These are phyloP conservation scores for Rhingia campestris DNA, from an alignment of 2,888 invertebrate species.

Conservation along the genomic window DNA sequence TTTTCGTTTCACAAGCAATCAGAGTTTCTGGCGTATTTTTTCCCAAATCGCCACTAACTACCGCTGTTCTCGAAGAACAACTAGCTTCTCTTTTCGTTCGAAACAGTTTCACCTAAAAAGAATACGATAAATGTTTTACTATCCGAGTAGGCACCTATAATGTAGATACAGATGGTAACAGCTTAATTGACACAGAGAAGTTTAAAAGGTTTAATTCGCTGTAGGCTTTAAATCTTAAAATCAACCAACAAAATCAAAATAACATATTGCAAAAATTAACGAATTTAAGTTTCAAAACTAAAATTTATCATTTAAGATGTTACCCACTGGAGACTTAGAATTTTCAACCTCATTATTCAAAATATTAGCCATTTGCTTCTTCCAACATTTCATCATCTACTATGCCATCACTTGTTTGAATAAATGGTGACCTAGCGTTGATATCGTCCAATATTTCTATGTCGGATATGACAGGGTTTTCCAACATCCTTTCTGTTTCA, in stretches of 20 bases:
- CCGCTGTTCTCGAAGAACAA: too few species aligned
- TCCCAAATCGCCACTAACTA: background rate
- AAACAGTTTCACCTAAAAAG: slow-evolving; percentile 7
- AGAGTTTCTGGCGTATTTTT: background rate
- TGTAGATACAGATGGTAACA: background rate
- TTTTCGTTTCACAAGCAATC: background rate
- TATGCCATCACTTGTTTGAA: slow-evolving; percentile 3
- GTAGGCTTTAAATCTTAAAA: too few species aligned
- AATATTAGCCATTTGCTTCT: slow-evolving; percentile 4
- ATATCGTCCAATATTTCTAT: slow-evolving; percentile 2
- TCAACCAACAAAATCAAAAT: too few species aligned
- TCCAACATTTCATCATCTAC: slow-evolving; percentile 1
- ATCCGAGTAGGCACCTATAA: too few species aligned
- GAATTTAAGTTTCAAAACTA: too few species aligned
- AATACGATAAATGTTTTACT: slow-evolving; percentile 1
- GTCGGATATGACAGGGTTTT: slow-evolving; percentile 1
- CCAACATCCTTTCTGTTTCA: background rate
- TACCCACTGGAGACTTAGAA: background rate
- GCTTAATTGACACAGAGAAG: too few species aligned
- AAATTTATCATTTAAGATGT: background rate
- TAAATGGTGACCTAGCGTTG: background rate
- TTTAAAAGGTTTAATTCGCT: too few species aligned
- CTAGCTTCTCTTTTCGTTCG: background rate
- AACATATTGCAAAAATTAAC: too few species aligned
- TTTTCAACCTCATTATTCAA: background rate